Percentiles rank a stretch among this genome's conserved stretches.
phyloP scores from a whole-genome alignment of 2,797 vertebrate species.

The Scomberomorus guttatus region DNA sequence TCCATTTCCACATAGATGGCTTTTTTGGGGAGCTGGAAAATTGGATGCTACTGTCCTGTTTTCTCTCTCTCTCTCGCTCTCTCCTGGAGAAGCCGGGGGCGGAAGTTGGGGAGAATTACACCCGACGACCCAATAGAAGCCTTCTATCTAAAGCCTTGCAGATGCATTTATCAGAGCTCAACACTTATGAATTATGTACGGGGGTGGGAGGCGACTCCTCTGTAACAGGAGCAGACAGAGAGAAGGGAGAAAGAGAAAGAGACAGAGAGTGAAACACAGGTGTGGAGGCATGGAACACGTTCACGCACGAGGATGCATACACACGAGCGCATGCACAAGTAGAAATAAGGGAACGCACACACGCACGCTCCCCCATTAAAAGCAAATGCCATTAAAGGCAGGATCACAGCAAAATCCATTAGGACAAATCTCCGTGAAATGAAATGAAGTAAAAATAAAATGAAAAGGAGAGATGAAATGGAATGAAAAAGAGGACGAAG shows the following conservation, averaged over 20 bases:
- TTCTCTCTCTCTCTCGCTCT: too few relatives aligned
- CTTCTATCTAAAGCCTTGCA: constrained; percentile 69
- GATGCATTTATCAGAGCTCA: constrained; percentile 77
- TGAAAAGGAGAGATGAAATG: constrained; percentile 73
- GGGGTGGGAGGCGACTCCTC: constrained; percentile 54
- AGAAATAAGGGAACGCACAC: constrained; percentile 3
- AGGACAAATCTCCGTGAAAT: constrained; percentile 82
- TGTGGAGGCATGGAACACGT: constrained; percentile 12
- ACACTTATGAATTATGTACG: constrained; percentile 79
- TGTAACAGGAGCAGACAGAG: constrained; percentile 46
- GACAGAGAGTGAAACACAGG: constrained; percentile 50
- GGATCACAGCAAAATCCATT: constrained; percentile 81
- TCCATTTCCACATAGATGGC: constrained; percentile 80
- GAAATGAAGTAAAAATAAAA: constrained; percentile 80
- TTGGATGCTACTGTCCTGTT: constrained; percentile 69
- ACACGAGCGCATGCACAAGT: not conserved
- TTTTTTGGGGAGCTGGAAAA: constrained; percentile 71
- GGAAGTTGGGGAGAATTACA: constrained; percentile 66
- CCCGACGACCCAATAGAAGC: constrained; percentile 55
- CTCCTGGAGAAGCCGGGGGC: constrained; percentile 18
- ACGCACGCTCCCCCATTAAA: constrained; percentile 66
- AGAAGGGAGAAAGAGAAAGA: not conserved
- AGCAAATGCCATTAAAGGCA: constrained; percentile 72
- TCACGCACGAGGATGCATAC: not conserved
- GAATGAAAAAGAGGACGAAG: constrained; percentile 54